Percentiles rank a stretch among this genome's conserved stretches.
phyloP scores from a whole-genome alignment of 30 jellyfish, hydroid and myxozoan species.

The Mastigias papua region DNA sequence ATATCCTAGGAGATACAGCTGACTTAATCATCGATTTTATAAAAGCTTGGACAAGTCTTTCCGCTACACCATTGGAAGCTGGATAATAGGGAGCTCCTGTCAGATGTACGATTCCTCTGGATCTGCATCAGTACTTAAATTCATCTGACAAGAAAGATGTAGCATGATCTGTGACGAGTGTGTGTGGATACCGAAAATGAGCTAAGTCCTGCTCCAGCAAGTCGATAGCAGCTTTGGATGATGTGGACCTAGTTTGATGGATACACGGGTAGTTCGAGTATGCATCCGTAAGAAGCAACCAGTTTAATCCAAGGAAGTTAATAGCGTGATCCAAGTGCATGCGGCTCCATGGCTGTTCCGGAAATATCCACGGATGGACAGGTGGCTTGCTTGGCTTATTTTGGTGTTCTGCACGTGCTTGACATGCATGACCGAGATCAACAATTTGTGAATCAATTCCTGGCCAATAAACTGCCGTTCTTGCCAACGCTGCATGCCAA shows the following conservation, averaged over 20 bases:
- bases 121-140: constrained; percentile 24
- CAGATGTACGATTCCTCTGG: too few species aligned
- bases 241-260: not conserved
- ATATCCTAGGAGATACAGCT: not conserved
- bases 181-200: constrained; percentile 39
- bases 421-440: constrained; percentile 6
- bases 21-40: constrained; percentile 23
- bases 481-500: too few species aligned
- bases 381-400: constrained; percentile 11
- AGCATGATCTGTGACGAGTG: constrained; percentile 47
- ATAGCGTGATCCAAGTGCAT: constrained; percentile 56
- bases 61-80: too few species aligned
- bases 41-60: constrained; percentile 25
- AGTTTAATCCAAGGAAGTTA: constrained; percentile 22
- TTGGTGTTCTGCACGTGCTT: constrained; percentile 45
- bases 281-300: constrained; percentile 53
- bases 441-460: constrained; percentile 16
- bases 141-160: constrained; percentile 32
- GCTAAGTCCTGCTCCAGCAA: constrained; percentile 44
- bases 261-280: too few species aligned
- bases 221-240: constrained; percentile 7
- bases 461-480: constrained; percentile 72
- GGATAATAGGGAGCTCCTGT: too few species aligned
- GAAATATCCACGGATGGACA: too few species aligned
- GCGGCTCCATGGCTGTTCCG: constrained; percentile 58